These are phyloP conservation scores for Clusia tigrina DNA, from an alignment of 2,888 invertebrate genomes.

Conservation along the genomic window DNA sequence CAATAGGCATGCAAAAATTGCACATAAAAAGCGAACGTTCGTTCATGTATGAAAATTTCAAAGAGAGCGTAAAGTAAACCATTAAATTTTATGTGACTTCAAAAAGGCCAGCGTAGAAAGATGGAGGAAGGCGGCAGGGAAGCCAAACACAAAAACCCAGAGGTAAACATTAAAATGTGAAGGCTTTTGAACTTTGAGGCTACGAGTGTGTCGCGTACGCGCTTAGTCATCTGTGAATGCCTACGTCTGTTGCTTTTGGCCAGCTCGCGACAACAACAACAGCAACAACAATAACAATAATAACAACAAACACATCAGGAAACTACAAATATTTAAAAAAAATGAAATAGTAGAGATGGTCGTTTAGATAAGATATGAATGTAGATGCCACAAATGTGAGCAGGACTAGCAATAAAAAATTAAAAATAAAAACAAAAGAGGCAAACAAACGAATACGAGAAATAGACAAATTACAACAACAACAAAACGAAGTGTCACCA, in stretches of 20 bases:
- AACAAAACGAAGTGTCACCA: conserved; percentile 4
- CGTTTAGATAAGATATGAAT: conserved; percentile 3
- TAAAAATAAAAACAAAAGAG: too few species aligned
- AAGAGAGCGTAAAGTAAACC: background rate
- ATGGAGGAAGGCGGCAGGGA: background rate
- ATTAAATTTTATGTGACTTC: background rate
- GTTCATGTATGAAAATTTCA: background rate
- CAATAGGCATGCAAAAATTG: background rate
- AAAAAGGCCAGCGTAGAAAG: background rate
- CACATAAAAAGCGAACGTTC: background rate
- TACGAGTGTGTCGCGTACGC: background rate
- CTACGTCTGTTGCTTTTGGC: too few species aligned
- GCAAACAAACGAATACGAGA: too few species aligned
- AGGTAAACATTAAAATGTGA: conserved; percentile 1
- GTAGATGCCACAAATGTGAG: background rate
- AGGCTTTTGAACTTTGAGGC: conserved; percentile 10
- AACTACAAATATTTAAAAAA: background rate
- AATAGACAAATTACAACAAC: too few species aligned
- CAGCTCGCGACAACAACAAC: background rate
- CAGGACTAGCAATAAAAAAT: too few species aligned
- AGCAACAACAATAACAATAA: background rate
- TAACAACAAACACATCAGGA: background rate
- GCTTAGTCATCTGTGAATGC: conserved; percentile 1
- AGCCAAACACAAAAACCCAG: background rate
- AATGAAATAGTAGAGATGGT: background rate